Evolutionary conservation across 2,888 invertebrate species (phyloP), one percentile per base, ranked within the genome.

Genomic region (Acleris emargana): DNA sequence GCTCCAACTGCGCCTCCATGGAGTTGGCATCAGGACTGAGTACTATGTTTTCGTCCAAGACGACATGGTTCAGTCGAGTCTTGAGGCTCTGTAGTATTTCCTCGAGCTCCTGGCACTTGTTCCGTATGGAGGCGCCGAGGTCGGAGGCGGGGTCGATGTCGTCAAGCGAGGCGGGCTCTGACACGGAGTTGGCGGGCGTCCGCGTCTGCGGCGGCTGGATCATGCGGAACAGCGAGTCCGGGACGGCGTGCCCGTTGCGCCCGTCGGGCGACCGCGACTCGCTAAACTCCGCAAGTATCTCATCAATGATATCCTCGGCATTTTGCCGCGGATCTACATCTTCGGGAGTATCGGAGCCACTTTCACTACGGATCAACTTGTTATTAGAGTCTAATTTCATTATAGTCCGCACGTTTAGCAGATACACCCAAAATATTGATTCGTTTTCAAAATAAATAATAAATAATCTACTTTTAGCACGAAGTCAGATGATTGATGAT

Each of bases 321-420:
- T 91, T 91, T 75, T 91, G 91, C 52, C 91, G 83, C 57, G 90
- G 87, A 68, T 91, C 91, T 49, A 87, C 85, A 67, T 91, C 91
- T 69, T 92, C 93, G 1, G 91, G 86, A 32, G 87, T 83, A 58
- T 89, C 90, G 16, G 88, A 79, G 51, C 89, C 87, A 69, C 84
- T 85, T 62, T 91, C 91, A 72, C 83, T 89, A 72, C 87, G 89
- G 70, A 91, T 88, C 85, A 90, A 84, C 75, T 93, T 92, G 75
- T 93, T 90, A 79, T 93, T 93, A 16, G 93, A 91, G 70, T 93
- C 93, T 67, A 93, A 77, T 84, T 92, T 93, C 93, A 93, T 93
- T 74, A 71, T 86, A 80, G 55, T 58, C 61, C 61, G 55, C 60
- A 64, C 67, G 47, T 51, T 22, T 47, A 49, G 25, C 52, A 45